Base-by-base conservation (phyloP, 2,797 vertebrate species). In the Pampus argenteus region DNA sequence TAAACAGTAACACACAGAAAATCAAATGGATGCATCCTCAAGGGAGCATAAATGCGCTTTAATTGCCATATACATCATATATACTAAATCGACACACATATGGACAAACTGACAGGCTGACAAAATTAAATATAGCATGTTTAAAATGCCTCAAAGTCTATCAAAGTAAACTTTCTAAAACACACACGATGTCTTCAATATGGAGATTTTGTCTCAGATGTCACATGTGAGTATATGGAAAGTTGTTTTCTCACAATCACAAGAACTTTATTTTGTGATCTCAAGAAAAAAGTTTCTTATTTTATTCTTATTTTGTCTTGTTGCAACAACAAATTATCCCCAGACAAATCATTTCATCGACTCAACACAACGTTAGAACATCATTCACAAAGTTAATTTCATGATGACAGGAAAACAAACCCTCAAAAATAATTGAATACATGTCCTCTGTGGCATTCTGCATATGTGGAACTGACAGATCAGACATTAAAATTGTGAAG, bases 371-470 rank as follows among this genome's bases (percentile, higher is more conserved):
- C 47, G 57, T 73, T 25, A 65, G 14, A 40, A 25, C n/a, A 4
- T 50, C 54, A 42, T 36, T 65, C 42, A 14, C 20, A 42, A 59
- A 64, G 17, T 59, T 25, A 25, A 56, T 45, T 55, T 40, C 28
- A 40, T 10, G 68, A 71, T 66, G 71, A 71, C 49, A 72, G 64
- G 15, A 76, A 57, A 66, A 54, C 31, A 48, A 69, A 76, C 48
- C 55, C 61, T 34, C 66, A 48, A 31, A 47, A 66, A 52, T 84
- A 81, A 84, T 49, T 44, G 17, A 66, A 81, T 42, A 29, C 74
- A 76, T 65, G 68, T 72, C 26, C 23, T 50, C 20, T 62, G 61
- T 13, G 42, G 38, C 68, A 4, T n/a, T 69, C 25, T 63, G 51
- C 55, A 61, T 67, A 44, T 44, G 52, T 52, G 56, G 25, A 20